Percentiles rank a stretch among this genome's conserved stretches.
These are phyloP conservation scores for Hyposoter didymator DNA, from an alignment of 2,888 invertebrate species.

Conservation along the genomic window DNA sequence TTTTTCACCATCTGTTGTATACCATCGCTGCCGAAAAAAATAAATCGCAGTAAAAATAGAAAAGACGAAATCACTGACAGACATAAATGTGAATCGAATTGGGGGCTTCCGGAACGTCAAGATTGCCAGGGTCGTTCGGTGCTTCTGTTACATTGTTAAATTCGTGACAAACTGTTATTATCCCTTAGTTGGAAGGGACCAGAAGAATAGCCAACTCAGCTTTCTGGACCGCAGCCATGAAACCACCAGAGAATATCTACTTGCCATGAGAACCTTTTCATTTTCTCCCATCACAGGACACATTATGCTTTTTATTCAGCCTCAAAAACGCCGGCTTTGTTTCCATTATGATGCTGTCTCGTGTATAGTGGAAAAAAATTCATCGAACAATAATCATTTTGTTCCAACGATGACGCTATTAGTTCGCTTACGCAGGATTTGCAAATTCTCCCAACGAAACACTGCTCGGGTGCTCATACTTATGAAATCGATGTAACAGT, in stretches of 20 bases:
- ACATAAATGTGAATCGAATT: constrained; percentile 31
- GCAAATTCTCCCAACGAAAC: too few species aligned
- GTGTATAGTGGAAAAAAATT: not conserved
- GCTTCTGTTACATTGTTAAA: constrained; percentile 54
- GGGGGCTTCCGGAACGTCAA: constrained; percentile 16
- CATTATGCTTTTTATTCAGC: not conserved
- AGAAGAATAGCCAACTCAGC: constrained; percentile 29
- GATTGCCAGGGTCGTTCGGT: constrained; percentile 37
- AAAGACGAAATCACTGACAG: not conserved
- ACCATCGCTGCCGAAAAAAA: not conserved
- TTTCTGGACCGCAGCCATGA: constrained; percentile 24
- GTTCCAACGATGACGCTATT: too few species aligned
- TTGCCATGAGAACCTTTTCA: constrained; percentile 21
- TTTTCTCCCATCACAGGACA: constrained; percentile 12
- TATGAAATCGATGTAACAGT: too few species aligned
- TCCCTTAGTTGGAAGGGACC: constrained; percentile 32
- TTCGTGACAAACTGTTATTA: constrained; percentile 62
- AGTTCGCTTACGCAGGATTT: too few species aligned
- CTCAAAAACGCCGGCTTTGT: not conserved
- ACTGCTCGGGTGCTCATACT: too few species aligned
- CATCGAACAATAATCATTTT: too few species aligned
- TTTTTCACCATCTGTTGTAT: not conserved
- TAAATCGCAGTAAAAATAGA: not conserved
- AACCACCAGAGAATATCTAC: not conserved
- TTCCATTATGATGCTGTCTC: constrained; percentile 8